Evolutionary conservation across 2,113 vertebrate species (phyloP), one percentile per base, ranked within the genome.

Genomic region (Pelobates fuscus): DNA sequence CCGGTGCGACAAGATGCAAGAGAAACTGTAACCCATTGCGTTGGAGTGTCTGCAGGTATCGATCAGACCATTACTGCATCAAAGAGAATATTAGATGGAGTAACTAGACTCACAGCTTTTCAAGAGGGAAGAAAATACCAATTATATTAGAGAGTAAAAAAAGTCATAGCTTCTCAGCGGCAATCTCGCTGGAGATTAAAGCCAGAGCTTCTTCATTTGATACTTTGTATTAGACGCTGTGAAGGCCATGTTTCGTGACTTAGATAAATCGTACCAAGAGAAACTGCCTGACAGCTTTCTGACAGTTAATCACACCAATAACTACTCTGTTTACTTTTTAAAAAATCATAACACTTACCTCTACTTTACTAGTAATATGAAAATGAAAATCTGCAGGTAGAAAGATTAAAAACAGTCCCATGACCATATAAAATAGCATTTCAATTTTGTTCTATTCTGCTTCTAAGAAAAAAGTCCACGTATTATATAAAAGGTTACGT

Each of bases 11-110:
- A 27, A 29, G 68, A 70, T 59, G 68, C 11, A 37, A 43, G 2
- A 20, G 44, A 59, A 32, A 24, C 68, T 26, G 54, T 32, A 32
- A 12, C 23, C 59, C 32, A 12, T 18, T 49, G 14, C 15, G 44
- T 14, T 17, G 14, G 44, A 49, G 44, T 1, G 44, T 49, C 44
- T 4, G 61, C n/a, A 10, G 61, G 30, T 70, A 70, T 70, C 59
- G 68, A 70, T 70, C 68, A 70, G 6, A 44, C 57, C 43, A 29
- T 60, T 29, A 20, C 55, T 20, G 68, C 68, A 70, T 70, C 68
- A 70, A 70, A 70, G 68, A 52, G 68, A 70, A 70, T 70, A 60
- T 70, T 70, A 44, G 30, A 70, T 70, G 6, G 8, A 27, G 55
- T 70, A 69, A 69, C 27, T 41, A 29, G 57, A 52, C 49, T 54